Conservation (phyloP, 2,888 invertebrate genomes). For the Barypeithes pellucidus region DNA sequence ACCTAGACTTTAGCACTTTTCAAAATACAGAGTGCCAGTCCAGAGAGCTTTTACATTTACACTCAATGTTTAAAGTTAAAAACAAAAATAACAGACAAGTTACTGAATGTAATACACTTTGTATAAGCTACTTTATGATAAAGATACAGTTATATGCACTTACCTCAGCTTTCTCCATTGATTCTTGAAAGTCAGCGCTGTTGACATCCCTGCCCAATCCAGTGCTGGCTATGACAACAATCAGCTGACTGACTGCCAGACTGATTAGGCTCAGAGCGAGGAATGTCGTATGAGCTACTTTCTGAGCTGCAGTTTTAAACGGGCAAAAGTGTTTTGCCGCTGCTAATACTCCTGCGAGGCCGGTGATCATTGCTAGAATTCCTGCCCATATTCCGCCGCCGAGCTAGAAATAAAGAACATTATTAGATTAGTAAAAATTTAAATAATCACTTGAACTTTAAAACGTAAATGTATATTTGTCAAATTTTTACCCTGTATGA, state of each 20-base stretch:
- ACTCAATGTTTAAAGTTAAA: no score
- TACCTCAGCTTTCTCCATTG: conserved; percentile 57
- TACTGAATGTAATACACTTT: no score
- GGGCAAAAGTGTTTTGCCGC: conserved; percentile 75
- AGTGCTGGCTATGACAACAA: conserved; percentile 76
- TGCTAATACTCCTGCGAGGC: conserved; percentile 77
- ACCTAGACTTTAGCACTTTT: no score
- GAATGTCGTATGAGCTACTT: conserved; percentile 77
- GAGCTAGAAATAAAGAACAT: conserved; percentile 61
- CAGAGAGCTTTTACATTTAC: no score
- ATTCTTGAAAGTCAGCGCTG: conserved; percentile 50
- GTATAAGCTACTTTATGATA: no score
- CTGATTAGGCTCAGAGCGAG: conserved; percentile 77
- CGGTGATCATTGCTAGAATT: conserved; percentile 76
- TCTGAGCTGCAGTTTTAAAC: conserved; percentile 70
- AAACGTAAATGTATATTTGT: no score
- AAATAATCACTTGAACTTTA: no score
- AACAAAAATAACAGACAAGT: no score
- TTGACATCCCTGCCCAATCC: conserved; percentile 77
- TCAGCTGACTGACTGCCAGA: conserved; percentile 76
- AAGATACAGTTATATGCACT: no score
- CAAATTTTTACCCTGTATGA: no score
- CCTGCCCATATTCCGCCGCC: conserved; percentile 82
- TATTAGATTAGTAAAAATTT: background rate
- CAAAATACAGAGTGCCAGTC: no score